Evolutionary conservation across 2,888 invertebrate species (phyloP), one percentile per base, ranked within the genome.

Genomic region (Machimus rusticus): DNA sequence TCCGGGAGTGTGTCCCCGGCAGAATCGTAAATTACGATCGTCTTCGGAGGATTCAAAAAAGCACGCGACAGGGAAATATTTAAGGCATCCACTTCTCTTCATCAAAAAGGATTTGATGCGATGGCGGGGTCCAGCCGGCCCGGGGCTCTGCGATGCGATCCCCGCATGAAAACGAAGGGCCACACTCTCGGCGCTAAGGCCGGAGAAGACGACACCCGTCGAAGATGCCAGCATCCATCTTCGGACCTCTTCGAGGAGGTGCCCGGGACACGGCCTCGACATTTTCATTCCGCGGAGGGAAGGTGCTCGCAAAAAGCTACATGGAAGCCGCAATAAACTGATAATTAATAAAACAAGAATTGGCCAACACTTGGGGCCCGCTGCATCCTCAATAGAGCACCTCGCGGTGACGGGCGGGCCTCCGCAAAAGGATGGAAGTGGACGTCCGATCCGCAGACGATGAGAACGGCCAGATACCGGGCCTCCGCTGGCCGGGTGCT

Each of bases 271-370:
- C 74, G 16, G 39, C 8, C 16, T 39, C 23, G 39, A 79, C 23
- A 79, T 23, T 28, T 79, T 23, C 46, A 79, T 23, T 51, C 34
- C 19, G 9, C 28, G 31, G 57, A 46, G 31, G 34, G 46, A 39
- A 43, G 28, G 8, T 5, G 34, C 12, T 5, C 23, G 74, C 85
- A 85, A 85, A 85, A 85, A 87, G 87, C 46, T 87, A 87, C 85
- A 81, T 88, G 88, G 78, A 88, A 79, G 88, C 88, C 87, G 89
- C 89, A 90, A 90, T 90, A 91, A 90, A 91, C 90, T 90, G 91
- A 91, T 91, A 91, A 91, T 90, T 91, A 91, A 91, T 91, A 91
- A 91, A 90, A 91, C 91, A 91, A 90, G 90, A 90, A 90, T 89
- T 90, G 90, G 90, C 90, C 90, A 90, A 91, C 91, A 91, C 91